Conservation (phyloP, 1,140 invertebrate species). For the Caenorhabditis tropicalis region DNA sequence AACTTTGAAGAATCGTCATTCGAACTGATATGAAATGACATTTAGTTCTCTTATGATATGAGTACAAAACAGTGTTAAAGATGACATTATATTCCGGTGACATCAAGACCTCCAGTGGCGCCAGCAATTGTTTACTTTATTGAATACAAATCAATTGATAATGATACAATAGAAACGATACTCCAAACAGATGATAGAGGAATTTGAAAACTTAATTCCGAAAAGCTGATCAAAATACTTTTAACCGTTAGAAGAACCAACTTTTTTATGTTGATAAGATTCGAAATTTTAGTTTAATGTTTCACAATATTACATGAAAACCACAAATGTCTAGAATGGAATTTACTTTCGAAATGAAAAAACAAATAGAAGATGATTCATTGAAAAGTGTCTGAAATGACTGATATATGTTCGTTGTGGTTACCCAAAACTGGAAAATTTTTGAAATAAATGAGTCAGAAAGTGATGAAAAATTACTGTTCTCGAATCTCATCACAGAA, state of each 20-base stretch:
- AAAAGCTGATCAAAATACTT: neutral
- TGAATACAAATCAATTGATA: neutral
- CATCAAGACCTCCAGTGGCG: neutral
- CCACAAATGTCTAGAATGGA: neutral
- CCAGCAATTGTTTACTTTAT: neutral
- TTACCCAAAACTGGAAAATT: too few relatives aligned
- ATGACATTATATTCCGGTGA: neutral
- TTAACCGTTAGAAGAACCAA: neutral
- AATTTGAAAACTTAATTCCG: neutral
- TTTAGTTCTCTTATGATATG: neutral
- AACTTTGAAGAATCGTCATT: constrained; percentile 25
- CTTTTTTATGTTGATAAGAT: neutral
- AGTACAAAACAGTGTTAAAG: neutral
- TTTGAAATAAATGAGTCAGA: too few relatives aligned
- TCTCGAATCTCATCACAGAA: too few relatives aligned
- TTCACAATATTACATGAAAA: neutral
- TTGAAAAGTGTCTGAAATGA: neutral
- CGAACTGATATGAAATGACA: neutral
- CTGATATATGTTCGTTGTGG: too few relatives aligned
- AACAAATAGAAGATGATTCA: neutral
- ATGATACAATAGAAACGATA: neutral
- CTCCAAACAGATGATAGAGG: neutral
- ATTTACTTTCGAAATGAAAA: neutral
- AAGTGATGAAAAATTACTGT: too few relatives aligned
- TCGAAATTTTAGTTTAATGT: neutral